phyloP scores from a whole-genome alignment of 2,888 invertebrate genomes.

The Julus scanicus region DNA sequence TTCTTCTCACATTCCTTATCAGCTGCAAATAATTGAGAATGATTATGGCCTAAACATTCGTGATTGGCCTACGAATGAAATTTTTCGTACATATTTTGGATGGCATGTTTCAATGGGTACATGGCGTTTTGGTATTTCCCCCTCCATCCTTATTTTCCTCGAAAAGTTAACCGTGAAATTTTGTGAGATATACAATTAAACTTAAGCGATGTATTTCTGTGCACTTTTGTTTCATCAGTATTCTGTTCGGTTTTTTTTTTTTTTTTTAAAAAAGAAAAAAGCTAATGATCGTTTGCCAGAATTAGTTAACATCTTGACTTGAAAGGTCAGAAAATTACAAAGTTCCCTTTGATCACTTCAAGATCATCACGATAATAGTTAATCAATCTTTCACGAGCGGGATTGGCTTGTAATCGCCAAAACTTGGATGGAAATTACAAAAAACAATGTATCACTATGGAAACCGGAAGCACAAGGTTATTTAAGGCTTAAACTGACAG shows the following conservation, averaged over 20 bases:
- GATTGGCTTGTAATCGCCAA: background rate
- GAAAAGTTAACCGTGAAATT: too few relatives aligned
- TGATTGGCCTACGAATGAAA: background rate
- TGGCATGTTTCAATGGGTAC: background rate
- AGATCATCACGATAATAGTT: background rate
- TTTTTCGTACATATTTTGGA: background rate
- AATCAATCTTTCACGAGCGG: background rate
- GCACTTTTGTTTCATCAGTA: background rate
- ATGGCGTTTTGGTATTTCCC: too few relatives aligned
- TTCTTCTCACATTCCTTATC: background rate
- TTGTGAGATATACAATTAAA: background rate
- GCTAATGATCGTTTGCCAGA: background rate
- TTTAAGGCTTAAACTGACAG: too few relatives aligned
- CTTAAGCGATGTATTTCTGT: background rate
- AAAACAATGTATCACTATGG: background rate
- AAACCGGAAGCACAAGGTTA: background rate
- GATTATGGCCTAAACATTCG: background rate
- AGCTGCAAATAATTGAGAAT: background rate
- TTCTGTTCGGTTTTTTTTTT: background rate
- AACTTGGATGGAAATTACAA: background rate
- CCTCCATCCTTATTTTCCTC: too few relatives aligned
- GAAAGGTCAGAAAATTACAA: background rate
- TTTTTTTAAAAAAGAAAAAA: too few relatives aligned
- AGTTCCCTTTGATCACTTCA: background rate
- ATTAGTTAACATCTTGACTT: background rate